Evolutionary conservation across 2,797 vertebrate genomes (phyloP), one percentile per base, ranked within the genome.

Genomic region (Parotocinclus haroldoi): DNA sequence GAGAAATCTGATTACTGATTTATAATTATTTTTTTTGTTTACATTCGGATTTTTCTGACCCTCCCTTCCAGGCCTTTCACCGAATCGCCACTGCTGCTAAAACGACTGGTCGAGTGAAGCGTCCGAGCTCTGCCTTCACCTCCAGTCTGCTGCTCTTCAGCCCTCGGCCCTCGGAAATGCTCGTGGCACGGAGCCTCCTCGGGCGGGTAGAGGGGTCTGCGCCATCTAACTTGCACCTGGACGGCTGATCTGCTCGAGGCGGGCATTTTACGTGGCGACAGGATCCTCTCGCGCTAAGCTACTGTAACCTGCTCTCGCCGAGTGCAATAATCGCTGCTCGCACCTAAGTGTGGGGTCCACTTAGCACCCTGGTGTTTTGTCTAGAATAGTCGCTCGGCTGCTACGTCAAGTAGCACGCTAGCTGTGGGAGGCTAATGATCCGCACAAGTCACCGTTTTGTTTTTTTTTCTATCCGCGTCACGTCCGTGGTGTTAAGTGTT

Each of bases 31-130:
- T 27, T 27, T 27, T 27, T 2, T 27, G 27, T 46, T 46, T 46
- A 1, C 3, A 14, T 50, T 16, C 27, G 49, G 13, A n/a, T 9
- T 9, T 1, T 42, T 13, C 27, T 12, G 14, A 42, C 27, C 9
- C 7, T 56, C 6, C 0, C 51, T 58, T 4, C 27, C 61, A 90
- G 91, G 82, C 13, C 63, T 7, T 88, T 87, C 40, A 0, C 74
- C 7, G 90, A 91, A 12, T 87, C 87, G 10, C 84, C 86, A 11
- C 53, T 66, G 4, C 65, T 84, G 59, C 70, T 83, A 64, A 89
- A 87, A 81, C 83, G 71, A 68, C 69, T 36, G 66, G 73, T 64
- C 17, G 90, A 90, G 63, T 90, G 80, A 89, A 68, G 53, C 58
- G 27, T 2, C 27, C 5, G 27, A 27, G 27, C 27, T 27, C n/a